Evolutionary conservation across 2,888 invertebrate species (phyloP).

Genomic region (Agrochola macilenta): DNA sequence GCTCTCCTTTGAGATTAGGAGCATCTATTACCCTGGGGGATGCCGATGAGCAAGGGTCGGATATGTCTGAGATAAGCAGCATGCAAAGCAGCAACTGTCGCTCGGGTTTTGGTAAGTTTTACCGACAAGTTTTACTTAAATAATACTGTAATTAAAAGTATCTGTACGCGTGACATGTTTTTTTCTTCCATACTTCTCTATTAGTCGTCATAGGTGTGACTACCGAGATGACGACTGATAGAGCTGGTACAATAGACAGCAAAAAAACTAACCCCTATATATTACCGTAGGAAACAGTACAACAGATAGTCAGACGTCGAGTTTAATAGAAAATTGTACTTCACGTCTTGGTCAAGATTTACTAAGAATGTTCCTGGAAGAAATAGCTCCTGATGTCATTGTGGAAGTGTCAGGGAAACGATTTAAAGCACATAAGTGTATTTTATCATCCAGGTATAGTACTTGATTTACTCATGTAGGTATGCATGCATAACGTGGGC

Average conservation of each 20-base stretch:
- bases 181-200: too few relatives aligned
- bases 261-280: slow-evolving; percentile 5
- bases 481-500: not conserved
- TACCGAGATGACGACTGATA: too few relatives aligned
- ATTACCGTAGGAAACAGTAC: slow-evolving; percentile 81
- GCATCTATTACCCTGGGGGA: slow-evolving; percentile 78
- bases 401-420: slow-evolving; percentile 95
- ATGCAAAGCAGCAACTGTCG: slow-evolving; percentile 90
- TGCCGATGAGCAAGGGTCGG: slow-evolving; percentile 87
- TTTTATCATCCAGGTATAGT: slow-evolving; percentile 93
- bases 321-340: slow-evolving; percentile 84
- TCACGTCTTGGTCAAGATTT: slow-evolving; percentile 96
- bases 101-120: slow-evolving; percentile 87
- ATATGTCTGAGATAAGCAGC: slow-evolving; percentile 90
- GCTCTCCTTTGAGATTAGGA: slow-evolving; percentile 76
- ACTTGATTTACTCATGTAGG: not conserved
- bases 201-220: too few relatives aligned
- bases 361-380: slow-evolving; percentile 97
- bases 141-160: not conserved
- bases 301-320: slow-evolving; percentile 83
- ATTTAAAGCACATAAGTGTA: slow-evolving; percentile 97
- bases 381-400: slow-evolving; percentile 96
- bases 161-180: not conserved
- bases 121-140: not conserved
- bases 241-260: not conserved